Conservation (phyloP, 2,113 vertebrate genomes). For the Rhizomys pruinosus region DNA sequence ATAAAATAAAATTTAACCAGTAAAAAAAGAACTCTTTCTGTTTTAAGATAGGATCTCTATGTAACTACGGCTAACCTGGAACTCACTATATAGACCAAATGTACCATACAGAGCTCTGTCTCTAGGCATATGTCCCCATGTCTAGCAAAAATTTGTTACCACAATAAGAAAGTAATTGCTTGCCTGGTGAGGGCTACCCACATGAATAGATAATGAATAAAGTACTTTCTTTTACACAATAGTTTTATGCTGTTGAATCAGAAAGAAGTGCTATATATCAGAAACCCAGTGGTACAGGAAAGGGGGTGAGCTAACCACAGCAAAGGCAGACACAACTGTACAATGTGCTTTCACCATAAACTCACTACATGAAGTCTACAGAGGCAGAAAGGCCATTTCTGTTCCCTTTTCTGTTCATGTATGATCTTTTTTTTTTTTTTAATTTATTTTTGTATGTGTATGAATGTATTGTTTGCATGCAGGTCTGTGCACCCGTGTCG, state of each 20-base stretch:
- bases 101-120: no score
- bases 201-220: background rate
- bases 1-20: constrained; percentile 11
- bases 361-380: background rate
- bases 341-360: background rate
- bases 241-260: background rate
- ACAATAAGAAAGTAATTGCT: background rate
- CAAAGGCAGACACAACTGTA: background rate
- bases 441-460: no score
- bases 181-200: background rate
- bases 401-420: background rate
- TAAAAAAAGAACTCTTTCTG: constrained; percentile 5
- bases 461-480: no score
- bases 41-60: background rate
- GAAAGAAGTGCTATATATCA: background rate
- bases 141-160: background rate
- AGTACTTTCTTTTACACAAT: background rate
- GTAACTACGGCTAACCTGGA: no score
- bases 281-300: background rate
- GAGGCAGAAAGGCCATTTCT: background rate
- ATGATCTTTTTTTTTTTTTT: no score
- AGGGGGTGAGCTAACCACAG: background rate
- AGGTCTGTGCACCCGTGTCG: no score
- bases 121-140: background rate
- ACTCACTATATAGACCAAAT: background rate